phyloP scores from a whole-genome alignment of 2,797 vertebrate species.

The Pelochelys cantorii region DNA sequence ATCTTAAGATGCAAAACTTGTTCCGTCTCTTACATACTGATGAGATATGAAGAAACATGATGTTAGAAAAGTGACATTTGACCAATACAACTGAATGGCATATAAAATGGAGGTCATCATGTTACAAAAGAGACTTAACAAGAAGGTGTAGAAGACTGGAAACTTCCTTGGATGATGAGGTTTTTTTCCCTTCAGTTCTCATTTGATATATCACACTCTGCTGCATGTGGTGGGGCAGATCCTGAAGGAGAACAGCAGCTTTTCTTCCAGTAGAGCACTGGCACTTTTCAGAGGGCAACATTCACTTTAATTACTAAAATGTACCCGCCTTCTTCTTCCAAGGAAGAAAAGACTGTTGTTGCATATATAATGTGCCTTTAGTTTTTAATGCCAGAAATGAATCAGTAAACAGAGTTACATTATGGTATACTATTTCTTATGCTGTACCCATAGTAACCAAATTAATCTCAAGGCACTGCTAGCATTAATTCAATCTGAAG shows the following conservation, averaged over 20 bases:
- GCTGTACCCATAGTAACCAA: constrained; percentile 79
- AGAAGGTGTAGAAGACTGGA: constrained; percentile 34
- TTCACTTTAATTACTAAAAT: constrained; percentile 77
- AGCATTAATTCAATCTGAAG: constrained; percentile 79
- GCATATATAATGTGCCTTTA: constrained; percentile 75
- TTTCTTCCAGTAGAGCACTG: constrained; percentile 36
- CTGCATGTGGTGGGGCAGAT: constrained; percentile 6
- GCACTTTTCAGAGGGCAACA: constrained; percentile 68
- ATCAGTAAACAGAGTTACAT: constrained; percentile 79
- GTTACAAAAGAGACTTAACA: constrained; percentile 28
- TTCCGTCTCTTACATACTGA: constrained; percentile 63
- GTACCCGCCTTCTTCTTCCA: constrained; percentile 63
- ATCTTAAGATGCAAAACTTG: constrained; percentile 54
- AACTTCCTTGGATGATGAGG: background rate
- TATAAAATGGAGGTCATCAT: constrained; percentile 41
- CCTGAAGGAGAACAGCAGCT: constrained; percentile 18
- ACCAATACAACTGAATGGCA: constrained; percentile 31
- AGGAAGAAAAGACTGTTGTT: constrained; percentile 71
- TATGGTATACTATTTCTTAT: constrained; percentile 78
- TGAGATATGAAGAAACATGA: constrained; percentile 58
- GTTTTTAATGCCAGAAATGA: constrained; percentile 79
- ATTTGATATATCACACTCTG: background rate
- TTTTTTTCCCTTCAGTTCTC: background rate
- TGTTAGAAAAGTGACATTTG: constrained; percentile 46
- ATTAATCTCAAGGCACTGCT: constrained; percentile 80